Evolutionary conservation across 2,113 vertebrate genomes (phyloP), one percentile per base, ranked within the genome.

Genomic region (Sceloporus tristichus): DNA sequence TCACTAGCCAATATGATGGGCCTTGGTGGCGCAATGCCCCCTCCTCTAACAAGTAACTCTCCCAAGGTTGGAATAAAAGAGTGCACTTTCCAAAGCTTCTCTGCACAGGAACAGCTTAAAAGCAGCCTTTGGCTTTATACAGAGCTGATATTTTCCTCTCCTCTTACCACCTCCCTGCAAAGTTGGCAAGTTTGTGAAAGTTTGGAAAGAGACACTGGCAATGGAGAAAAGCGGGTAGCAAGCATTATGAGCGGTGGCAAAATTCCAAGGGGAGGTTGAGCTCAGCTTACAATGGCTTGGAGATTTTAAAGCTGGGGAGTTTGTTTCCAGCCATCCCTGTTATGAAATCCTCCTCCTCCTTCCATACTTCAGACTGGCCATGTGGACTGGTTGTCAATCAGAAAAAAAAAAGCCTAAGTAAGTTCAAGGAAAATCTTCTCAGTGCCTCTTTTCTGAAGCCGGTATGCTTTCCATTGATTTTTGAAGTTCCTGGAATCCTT

Each of bases 401-500:
- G 14, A 18, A n/a, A 13, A 56, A n/a, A n/a, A 0, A 4, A 3
- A 2, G 76, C 23, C 25, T 48, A 40, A 34, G 34, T 56, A 4
- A 62, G 13, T 62, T 62, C 14, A 62, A 85, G 75, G 74, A 18
- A 65, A 77, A n/a, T 53, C 42, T 48, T 48, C 14, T 23, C n/a
- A 42, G 34, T 8, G 29, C 19, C 48, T 34, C 79, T 74, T 59
- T 54, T 42, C 65, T 56, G 76, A 48, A 79, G 25, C n/a, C 42
- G 16, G 11, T 71, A 80, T 40, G 29, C 54, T 59, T 71, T 13
- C 66, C 54, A 82, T 48, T 87, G 79, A 75, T 87, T 73, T 62
- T 62, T 34, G 56, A 48, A 76, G 86, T 82, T 82, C 29, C 27
- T 54, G n/a, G 42, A 0, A 0, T 75, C 0, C 0, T 82, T 80